Conservation (phyloP, 1,140 invertebrate species). For the Thereuonema tuberculata region DNA sequence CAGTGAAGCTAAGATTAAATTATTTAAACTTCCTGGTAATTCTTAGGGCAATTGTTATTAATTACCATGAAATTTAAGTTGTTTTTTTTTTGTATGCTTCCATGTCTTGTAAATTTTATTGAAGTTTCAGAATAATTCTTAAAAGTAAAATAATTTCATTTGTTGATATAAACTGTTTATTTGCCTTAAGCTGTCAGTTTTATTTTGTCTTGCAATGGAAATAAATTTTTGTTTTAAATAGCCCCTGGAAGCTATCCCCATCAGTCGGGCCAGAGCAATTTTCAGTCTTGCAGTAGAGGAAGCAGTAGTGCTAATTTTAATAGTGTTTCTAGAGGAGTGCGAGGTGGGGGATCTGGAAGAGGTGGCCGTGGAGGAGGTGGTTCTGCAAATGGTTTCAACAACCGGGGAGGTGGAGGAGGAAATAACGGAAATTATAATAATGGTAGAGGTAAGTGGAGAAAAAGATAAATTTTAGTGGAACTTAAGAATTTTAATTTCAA, state of each 20-base stretch:
- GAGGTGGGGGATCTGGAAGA: not conserved
- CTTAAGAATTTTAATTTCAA: not conserved
- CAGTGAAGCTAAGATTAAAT: no score
- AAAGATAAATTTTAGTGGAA: no score
- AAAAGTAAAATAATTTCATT: not conserved
- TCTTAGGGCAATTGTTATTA: no score
- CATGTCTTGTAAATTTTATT: not conserved
- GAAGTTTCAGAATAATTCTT: not conserved
- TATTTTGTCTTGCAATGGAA: not conserved
- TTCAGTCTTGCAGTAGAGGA: not conserved
- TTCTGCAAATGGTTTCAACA: not conserved
- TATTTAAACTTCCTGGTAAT: no score
- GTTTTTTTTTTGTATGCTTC: not conserved
- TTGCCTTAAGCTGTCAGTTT: not conserved
- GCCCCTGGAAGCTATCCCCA: slow-evolving; percentile 4
- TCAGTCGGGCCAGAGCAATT: not conserved
- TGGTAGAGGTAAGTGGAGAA: not conserved
- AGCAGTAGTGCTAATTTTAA: not conserved
- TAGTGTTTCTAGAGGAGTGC: not conserved
- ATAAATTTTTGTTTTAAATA: not conserved
- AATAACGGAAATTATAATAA: not conserved
- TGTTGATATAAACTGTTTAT: not conserved
- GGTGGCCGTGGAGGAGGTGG: not conserved
- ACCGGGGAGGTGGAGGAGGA: not conserved
- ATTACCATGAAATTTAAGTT: no score